These are phyloP conservation scores for Heliconius charithonia DNA, from an alignment of 2,888 invertebrate genomes.

Conservation along the genomic window DNA sequence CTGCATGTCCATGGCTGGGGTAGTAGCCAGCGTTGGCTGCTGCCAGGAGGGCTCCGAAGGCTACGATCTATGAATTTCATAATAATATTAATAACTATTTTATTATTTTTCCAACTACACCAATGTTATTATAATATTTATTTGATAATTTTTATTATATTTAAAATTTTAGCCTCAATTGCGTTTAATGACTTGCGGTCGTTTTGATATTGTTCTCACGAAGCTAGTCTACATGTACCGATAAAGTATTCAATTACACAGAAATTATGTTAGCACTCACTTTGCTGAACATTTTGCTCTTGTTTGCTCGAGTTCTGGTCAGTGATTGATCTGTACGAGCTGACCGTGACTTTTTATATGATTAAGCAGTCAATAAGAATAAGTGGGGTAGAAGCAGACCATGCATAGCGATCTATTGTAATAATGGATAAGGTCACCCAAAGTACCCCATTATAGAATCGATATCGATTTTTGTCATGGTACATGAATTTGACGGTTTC, in stretches of 20 bases:
- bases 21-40: conserved; percentile 82
- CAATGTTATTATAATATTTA: not conserved
- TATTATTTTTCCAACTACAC: not conserved
- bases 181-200: conserved; percentile 36
- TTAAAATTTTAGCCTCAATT: not conserved
- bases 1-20: conserved; percentile 72
- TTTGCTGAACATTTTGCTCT: conserved; percentile 74
- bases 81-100: not conserved
- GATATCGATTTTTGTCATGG: conserved; percentile 75
- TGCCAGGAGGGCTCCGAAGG: conserved; percentile 73
- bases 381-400: conserved; percentile 68
- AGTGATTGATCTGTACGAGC: conserved; percentile 67
- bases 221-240: conserved; percentile 32
- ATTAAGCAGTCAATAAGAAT: conserved; percentile 63
- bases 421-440: conserved; percentile 68
- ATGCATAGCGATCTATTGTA: conserved; percentile 65
- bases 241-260: conserved; percentile 35
- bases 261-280: conserved; percentile 58
- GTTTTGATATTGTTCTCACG: conserved; percentile 38
- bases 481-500: conserved; percentile 48
- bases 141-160: not conserved
- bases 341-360: conserved; percentile 73
- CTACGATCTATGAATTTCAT: conserved; percentile 39
- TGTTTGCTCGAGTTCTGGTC: conserved; percentile 59
- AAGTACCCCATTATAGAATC: conserved; percentile 65